A percentile compares a stretch with the other conserved stretches of the same genome.
Conservation (phyloP, 2,113 vertebrate species). For the Pedionomus torquatus region DNA sequence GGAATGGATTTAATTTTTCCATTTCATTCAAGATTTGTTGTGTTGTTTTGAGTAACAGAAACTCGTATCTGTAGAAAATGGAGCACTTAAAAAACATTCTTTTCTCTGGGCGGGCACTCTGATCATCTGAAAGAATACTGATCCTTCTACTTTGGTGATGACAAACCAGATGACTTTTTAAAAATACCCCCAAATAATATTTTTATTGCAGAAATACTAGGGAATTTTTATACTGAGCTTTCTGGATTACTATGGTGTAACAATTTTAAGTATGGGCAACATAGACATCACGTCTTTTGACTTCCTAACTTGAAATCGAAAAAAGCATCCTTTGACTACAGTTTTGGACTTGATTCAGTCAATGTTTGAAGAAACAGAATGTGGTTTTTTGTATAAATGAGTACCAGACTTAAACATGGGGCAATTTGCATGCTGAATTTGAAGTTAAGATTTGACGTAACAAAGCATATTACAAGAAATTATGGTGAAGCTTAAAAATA, state of each 20-base stretch:
- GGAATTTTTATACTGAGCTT: background rate
- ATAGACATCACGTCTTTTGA: background rate
- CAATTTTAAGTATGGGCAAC: background rate
- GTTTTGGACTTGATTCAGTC: background rate
- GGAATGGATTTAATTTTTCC: background rate
- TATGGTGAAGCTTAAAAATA: background rate
- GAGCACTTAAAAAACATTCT: background rate
- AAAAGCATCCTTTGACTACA: background rate
- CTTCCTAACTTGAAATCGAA: background rate
- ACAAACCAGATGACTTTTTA: background rate
- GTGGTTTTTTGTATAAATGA: background rate
- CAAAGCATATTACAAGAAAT: constrained; percentile 10
- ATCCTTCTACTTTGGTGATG: background rate
- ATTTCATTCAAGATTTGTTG: background rate
- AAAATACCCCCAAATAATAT: background rate
- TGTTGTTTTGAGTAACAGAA: background rate
- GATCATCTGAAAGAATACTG: background rate
- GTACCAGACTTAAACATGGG: background rate
- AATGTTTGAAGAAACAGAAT: constrained; percentile 21
- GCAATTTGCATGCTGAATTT: background rate
- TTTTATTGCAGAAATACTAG: background rate
- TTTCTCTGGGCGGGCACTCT: background rate
- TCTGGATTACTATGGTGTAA: background rate
- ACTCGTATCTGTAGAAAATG: background rate
- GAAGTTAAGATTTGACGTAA: background rate